phyloP scores from a whole-genome alignment of 2,797 vertebrate species.

The Manis pentadactyla region DNA sequence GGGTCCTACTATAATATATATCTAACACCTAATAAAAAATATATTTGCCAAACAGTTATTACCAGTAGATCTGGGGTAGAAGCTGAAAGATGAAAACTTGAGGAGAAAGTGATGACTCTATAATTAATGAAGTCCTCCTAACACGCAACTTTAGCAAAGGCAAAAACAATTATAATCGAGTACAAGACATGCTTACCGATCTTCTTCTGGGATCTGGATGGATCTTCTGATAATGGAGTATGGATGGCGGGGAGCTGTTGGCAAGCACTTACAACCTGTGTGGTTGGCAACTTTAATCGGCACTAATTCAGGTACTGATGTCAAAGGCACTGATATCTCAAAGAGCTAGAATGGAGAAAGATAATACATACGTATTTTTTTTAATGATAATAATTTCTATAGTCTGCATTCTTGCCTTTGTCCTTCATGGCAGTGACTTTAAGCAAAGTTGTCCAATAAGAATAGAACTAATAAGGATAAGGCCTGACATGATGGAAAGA shows the following conservation, averaged over 20 bases:
- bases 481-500: neutral
- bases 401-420: slow-evolving; percentile 5
- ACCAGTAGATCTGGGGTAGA: neutral
- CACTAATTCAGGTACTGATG: slow-evolving; percentile 94
- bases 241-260: slow-evolving; percentile 91
- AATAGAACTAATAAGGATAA: slow-evolving; percentile 1
- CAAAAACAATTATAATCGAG: neutral
- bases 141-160: neutral
- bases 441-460: neutral
- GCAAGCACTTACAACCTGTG: slow-evolving; percentile 94
- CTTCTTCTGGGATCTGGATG: slow-evolving; percentile 84
- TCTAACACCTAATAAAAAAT: slow-evolving; percentile 3
- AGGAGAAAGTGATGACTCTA: slow-evolving; percentile 20
- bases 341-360: slow-evolving; percentile 90
- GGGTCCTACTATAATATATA: neutral
- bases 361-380: neutral
- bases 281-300: slow-evolving; percentile 96
- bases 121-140: neutral
- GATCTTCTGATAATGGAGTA: slow-evolving; percentile 89
- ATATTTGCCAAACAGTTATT: slow-evolving; percentile 1
- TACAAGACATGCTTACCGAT: slow-evolving; percentile 81
- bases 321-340: slow-evolving; percentile 93
- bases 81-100: slow-evolving; percentile 33
- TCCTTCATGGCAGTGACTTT: neutral
- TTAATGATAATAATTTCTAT: neutral